Evolutionary conservation across 2,113 vertebrate species (phyloP), one percentile per base, ranked within the genome.

Genomic region (Cacatua alba): DNA sequence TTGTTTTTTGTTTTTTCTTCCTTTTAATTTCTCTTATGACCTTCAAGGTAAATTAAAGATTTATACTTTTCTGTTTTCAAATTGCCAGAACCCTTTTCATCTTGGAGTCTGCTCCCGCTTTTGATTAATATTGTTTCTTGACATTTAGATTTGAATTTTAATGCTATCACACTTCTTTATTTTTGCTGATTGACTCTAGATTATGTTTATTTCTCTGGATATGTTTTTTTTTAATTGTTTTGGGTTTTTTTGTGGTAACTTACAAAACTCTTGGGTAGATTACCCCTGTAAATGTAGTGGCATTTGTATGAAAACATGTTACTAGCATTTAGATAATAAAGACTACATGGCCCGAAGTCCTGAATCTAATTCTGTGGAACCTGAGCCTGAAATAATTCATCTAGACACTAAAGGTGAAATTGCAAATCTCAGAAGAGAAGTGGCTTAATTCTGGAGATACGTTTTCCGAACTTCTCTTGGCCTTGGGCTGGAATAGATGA

Each of bases 91-190:
- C 13, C 1, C 33, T 52, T 74, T 89, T 84, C 3, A 48, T 76
- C 35, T 21, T 64, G 13, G 12, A 71, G 9, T 79, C 57, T 84
- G 41, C 17, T 85, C 16, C 33, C 82, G 6, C 11, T 87, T 59
- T 68, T 95, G 41, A 67, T 69, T 87, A 68, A 89, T 55, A 44
- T 37, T 70, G 14, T 63, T 87, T 86, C 51, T 94, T 86, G 44
- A 82, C 53, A 91, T 91, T 94, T 78, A 89, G 31, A 65, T 87
- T 78, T 94, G 70, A 94, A 85, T 91, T 93, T 92, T 72, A 60
- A 65, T 74, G 51, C 21, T 85, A 76, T 39, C 26, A 20, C 4
- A n/a, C 6, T 43, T 75, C 6, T 82, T 82, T 88, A 51, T 72
- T 90, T 93, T 89, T 75, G 9, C 26, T 80, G 24, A 77, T 92